Base-by-base conservation (phyloP, 2,113 vertebrate species). In the Eudorcas thomsonii region DNA sequence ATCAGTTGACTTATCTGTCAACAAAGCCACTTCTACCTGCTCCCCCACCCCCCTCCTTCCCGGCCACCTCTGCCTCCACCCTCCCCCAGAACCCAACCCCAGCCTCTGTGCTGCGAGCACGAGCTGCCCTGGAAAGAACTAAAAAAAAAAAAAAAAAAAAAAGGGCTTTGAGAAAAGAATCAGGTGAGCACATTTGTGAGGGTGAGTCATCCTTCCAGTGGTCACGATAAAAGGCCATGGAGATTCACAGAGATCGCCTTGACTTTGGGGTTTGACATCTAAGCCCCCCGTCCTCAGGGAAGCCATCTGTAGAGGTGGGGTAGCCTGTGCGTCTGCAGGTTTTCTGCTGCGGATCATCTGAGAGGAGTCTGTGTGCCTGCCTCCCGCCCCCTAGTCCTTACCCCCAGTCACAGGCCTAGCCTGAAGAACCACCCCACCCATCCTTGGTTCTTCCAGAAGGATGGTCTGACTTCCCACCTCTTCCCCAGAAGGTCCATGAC, bases 301-400 rank as follows among this genome's bases (percentile, higher is more conserved):
- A 36, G 33, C 50, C 7, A 1, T 28, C 50, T 88, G 28, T 6
- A 57, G 26, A 19, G 45, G 33, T 19, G 6, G 26, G n/a, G 54
- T 19, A 78, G 62, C 10, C 25, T 17, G 0, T 10, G 8, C 0
- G 2, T 14, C 50, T 67, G 8, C 21, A 2, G 54, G 43, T 19
- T 30, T 59, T 21, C 59, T 36, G 71, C 60, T 21, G 59, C 16
- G 3, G n/a, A 15, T 9, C 7, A 16, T 26, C 64, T 6, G 12
- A 64, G 84, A 5, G 2, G 45, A 30, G 33, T 14, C 33, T 30
- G 55, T 25, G 14, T 28, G 55, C 86, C 71, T 12, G 36, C 7
- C 5, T 16, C 8, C 3, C 0, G 0, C 48, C 23, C 3, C 11
- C 52, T n/a, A 16, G 10, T 1, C 60, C 33, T 39, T 6, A 3